A percentile compares a stretch with the other conserved stretches of the same genome.
Conservation (phyloP, 35 echinoderm and acorn worm species). For the Patiria miniata region DNA sequence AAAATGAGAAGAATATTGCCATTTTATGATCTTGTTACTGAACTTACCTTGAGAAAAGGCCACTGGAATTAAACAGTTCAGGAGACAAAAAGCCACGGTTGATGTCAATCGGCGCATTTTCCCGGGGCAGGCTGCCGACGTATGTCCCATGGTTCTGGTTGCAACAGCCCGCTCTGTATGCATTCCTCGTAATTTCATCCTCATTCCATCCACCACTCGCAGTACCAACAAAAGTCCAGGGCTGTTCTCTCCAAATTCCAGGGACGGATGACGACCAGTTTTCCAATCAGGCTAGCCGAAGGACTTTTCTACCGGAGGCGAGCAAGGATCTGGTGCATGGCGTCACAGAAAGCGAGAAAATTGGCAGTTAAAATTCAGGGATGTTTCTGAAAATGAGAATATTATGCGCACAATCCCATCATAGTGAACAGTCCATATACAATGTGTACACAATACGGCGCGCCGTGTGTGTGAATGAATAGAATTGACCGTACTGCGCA, state of each 20-base stretch:
- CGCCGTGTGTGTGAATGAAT: too few relatives aligned
- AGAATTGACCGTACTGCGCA: too few relatives aligned
- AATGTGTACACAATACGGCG: too few relatives aligned
- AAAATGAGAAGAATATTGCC: not conserved
- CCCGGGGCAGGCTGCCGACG: not conserved
- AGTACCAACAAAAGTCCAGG: not conserved
- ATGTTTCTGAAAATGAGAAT: too few relatives aligned
- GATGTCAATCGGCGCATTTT: conserved; percentile 15
- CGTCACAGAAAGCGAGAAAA: not conserved
- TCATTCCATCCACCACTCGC: not conserved
- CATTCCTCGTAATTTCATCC: conserved; percentile 16
- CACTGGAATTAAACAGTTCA: conserved; percentile 25
- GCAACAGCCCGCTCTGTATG: not conserved
- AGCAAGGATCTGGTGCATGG: not conserved
- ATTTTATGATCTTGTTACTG: conserved; percentile 4
- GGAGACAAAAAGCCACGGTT: conserved; percentile 1
- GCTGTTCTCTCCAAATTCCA: conserved; percentile 13
- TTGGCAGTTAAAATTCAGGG: not conserved
- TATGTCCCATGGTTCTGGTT: conserved; percentile 3
- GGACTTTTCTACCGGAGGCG: not conserved
- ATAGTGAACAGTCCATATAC: too few relatives aligned
- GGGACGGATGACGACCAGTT: not conserved
- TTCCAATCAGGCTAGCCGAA: not conserved
- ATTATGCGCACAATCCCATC: too few relatives aligned
- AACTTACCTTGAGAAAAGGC: conserved; percentile 31